phyloP scores from a whole-genome alignment of 1,140 invertebrate species.

The Pectinophora gossypiella region DNA sequence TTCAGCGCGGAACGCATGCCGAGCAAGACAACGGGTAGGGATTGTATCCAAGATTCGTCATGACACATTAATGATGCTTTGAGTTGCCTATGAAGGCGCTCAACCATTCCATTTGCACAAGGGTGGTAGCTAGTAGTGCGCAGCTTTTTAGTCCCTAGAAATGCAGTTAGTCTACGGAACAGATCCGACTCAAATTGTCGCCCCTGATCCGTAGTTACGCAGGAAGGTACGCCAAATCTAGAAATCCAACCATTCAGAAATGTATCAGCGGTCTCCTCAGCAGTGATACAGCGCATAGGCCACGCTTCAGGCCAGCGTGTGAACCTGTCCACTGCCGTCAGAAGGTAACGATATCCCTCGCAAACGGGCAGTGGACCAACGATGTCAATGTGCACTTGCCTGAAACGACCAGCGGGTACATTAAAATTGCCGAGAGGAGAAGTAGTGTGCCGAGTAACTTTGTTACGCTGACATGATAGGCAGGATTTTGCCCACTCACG shows the following conservation, averaged over 20 bases:
- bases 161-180: background rate
- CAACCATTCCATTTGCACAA: conserved; percentile 28
- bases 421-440: background rate
- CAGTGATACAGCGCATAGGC: background rate
- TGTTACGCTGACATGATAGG: background rate
- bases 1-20: conserved; percentile 28
- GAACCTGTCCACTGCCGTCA: too few species aligned
- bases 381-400: too few species aligned
- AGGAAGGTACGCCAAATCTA: background rate
- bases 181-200: background rate
- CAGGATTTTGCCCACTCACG: background rate
- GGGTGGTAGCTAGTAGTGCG: conserved; percentile 36
- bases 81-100: conserved; percentile 34
- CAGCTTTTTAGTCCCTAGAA: background rate
- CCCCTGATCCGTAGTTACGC: background rate
- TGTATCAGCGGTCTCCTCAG: background rate
- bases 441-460: background rate
- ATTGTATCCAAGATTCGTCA: background rate
- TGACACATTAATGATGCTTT: conserved; percentile 30
- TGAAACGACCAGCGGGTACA: background rate
- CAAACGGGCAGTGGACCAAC: background rate
- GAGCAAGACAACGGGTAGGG: conserved; percentile 9
- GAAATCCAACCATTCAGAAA: background rate
- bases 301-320: background rate
- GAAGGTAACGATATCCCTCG: background rate